Evolutionary conservation across 2,888 invertebrate genomes (phyloP).

Genomic region (Tiphia femorata): DNA sequence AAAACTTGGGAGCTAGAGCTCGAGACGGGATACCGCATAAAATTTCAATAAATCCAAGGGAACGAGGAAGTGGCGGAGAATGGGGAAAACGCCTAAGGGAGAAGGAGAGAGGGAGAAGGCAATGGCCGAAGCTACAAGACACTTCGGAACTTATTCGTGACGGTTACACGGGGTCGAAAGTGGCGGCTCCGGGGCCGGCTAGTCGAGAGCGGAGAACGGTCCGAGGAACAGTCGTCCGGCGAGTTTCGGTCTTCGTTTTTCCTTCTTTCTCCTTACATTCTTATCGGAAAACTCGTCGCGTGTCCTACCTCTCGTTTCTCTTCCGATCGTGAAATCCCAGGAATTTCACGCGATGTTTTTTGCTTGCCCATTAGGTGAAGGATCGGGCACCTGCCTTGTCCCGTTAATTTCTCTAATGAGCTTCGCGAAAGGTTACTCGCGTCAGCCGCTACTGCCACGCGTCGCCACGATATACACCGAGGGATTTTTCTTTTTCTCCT

Average conservation of each 20-base stretch:
- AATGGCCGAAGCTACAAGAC: conserved; percentile 46
- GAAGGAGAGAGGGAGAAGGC: conserved; percentile 32
- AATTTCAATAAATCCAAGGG: conserved; percentile 55
- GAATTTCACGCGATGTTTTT: no score
- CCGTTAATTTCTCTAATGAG: no score
- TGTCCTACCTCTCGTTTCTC: no score
- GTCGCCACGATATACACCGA: no score
- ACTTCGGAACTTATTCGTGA: conserved; percentile 47
- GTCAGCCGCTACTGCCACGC: no score
- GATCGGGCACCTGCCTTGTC: no score
- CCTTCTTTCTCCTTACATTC: conserved; percentile 19
- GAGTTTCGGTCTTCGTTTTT: conserved; percentile 25
- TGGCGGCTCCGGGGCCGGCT: no score
- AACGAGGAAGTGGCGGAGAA: conserved; percentile 21
- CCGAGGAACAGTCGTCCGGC: conserved; percentile 19
- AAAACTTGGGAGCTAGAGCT: conserved; percentile 51
- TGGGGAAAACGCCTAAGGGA: conserved; percentile 1
- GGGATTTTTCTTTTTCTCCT: no score
- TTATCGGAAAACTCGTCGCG: no score
- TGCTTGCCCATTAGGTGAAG: no score
- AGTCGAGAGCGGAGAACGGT: not conserved
- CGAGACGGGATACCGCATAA: conserved; percentile 53
- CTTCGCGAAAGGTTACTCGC: no score
- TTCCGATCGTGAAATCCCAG: no score
- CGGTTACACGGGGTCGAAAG: conserved; percentile 37